Conservation (phyloP, 2,888 invertebrate genomes). For the Pinctada fucata region DNA sequence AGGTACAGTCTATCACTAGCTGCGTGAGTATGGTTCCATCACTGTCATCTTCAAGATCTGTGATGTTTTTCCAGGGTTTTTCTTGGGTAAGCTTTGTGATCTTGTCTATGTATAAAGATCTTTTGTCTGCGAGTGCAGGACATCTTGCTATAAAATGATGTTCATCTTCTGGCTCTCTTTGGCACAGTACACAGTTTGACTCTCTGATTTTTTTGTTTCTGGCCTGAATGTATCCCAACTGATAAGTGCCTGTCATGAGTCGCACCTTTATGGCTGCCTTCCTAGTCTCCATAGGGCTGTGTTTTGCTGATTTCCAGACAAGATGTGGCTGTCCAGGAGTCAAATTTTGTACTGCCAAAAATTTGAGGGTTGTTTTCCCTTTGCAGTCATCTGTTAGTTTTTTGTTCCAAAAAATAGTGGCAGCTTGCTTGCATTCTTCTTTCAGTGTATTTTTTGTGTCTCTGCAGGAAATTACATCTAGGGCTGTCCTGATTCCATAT, state of each 20-base stretch:
- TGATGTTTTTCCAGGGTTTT: neutral
- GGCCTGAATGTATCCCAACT: neutral
- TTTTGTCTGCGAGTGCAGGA: neutral
- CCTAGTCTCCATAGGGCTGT: neutral
- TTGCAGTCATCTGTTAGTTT: neutral
- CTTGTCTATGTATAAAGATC: neutral
- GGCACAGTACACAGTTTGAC: neutral
- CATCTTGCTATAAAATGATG: neutral
- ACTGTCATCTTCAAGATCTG: neutral
- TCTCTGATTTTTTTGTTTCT: neutral
- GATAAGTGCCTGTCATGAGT: neutral
- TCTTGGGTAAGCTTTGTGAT: neutral
- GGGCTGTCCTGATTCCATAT: neutral
- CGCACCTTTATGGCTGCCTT: neutral
- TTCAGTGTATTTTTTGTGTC: neutral
- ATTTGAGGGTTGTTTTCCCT: neutral
- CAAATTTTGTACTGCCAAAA: neutral
- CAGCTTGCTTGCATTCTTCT: neutral
- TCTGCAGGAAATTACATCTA: neutral
- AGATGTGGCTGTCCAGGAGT: neutral
- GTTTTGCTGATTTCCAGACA: neutral
- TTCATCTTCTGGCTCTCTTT: neutral
- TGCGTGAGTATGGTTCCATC: neutral
- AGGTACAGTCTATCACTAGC: conserved; percentile 1
- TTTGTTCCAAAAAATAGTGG: neutral